Percentiles rank a stretch among this genome's conserved stretches.
Conservation (phyloP, 2,113 vertebrate genomes). For the Nansenia antarctica region DNA sequence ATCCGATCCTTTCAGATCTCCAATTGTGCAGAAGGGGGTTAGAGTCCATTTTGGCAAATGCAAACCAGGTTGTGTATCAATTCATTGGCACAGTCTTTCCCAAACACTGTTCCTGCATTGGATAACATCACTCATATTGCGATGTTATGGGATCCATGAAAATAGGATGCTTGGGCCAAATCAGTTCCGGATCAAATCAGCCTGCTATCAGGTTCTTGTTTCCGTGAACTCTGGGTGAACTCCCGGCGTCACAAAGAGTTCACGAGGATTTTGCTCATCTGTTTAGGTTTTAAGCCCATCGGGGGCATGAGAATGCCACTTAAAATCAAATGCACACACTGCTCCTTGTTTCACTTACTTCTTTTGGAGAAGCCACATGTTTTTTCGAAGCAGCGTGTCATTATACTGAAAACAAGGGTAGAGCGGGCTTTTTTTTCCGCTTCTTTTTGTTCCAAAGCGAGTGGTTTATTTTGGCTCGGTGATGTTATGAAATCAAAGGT, state of each 20-base stretch:
- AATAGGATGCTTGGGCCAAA: constrained; percentile 7
- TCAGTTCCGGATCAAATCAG: constrained; percentile 17
- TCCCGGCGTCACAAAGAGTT: constrained; percentile 10
- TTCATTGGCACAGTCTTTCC: too few relatives aligned
- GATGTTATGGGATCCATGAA: constrained; percentile 7
- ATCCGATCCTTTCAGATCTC: too few relatives aligned
- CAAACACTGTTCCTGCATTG: too few relatives aligned
- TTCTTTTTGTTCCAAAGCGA: constrained; percentile 7
- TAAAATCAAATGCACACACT: constrained; percentile 33
- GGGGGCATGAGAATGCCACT: constrained; percentile 6
- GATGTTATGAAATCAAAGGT: constrained; percentile 4
- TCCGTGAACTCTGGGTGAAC: constrained; percentile 37
- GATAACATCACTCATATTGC: too few relatives aligned
- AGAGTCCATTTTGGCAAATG: too few relatives aligned
- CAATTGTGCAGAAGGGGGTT: too few relatives aligned
- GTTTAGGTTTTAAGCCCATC: constrained; percentile 44
- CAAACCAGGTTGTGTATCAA: too few relatives aligned
- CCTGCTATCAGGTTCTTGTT: constrained; percentile 20
- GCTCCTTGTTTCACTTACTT: constrained; percentile 1
- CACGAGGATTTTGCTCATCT: constrained; percentile 21
- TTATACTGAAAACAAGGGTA: constrained; percentile 15
- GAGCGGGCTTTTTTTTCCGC: too few relatives aligned
- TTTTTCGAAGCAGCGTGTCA: constrained; percentile 32
- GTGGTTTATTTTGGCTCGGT: constrained; percentile 21
- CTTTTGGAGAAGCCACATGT: constrained; percentile 25